A percentile compares a stretch with the other conserved stretches of the same genome.
These are phyloP conservation scores for Pyrochroa serraticornis DNA, from an alignment of 2,888 invertebrate genomes.

Conservation along the genomic window DNA sequence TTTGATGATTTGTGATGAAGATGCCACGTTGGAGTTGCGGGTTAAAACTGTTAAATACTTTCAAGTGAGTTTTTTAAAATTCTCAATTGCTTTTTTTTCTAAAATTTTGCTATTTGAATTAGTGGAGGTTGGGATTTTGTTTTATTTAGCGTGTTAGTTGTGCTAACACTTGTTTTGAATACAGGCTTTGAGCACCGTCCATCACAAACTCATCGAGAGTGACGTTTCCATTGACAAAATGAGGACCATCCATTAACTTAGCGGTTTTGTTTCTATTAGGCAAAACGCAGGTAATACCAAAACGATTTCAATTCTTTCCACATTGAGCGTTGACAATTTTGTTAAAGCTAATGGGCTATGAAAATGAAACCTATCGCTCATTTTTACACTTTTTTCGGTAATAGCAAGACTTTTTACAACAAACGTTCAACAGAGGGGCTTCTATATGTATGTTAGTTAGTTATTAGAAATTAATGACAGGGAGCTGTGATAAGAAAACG, in stretches of 20 bases:
- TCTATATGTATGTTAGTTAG: too few relatives aligned
- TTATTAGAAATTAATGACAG: too few relatives aligned
- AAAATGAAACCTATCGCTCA: too few relatives aligned
- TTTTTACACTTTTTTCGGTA: too few relatives aligned
- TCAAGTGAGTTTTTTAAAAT: slow-evolving; percentile 57
- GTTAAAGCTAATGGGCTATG: too few relatives aligned
- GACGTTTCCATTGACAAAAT: slow-evolving; percentile 55
- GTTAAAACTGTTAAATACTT: slow-evolving; percentile 99
- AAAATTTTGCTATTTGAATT: neutral
- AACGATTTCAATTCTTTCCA: neutral
- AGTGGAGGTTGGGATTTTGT: neutral
- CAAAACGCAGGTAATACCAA: neutral
- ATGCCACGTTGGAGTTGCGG: slow-evolving; percentile 93
- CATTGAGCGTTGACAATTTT: too few relatives aligned
- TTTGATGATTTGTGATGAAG: slow-evolving; percentile 95
- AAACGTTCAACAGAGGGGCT: too few relatives aligned
- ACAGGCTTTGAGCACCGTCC: slow-evolving; percentile 83
- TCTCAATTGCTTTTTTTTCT: slow-evolving; percentile 2
- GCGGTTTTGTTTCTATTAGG: slow-evolving; percentile 4
- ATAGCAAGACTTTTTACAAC: too few relatives aligned
- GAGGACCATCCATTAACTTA: slow-evolving; percentile 53
- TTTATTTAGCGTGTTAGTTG: neutral
- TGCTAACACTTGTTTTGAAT: slow-evolving; percentile 34
- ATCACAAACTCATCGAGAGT: slow-evolving; percentile 80
- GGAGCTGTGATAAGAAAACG: neutral